Percentiles rank a stretch among this genome's conserved stretches.
Evolutionary conservation across 2,113 vertebrate genomes (phyloP).

Genomic region (Anseranas semipalmata): DNA sequence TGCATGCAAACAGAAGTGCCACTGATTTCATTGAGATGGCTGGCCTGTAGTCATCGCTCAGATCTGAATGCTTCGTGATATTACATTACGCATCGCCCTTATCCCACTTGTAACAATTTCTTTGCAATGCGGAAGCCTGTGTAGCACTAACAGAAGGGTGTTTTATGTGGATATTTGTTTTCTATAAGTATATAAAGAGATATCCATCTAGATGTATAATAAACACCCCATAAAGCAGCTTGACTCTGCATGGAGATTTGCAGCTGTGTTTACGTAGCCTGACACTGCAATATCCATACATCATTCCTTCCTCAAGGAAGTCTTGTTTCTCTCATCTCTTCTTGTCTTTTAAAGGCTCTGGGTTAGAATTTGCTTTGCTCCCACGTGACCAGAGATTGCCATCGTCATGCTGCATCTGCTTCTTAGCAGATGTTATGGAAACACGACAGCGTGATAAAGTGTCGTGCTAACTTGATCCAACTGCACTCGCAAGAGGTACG

Average conservation of each 20-base stretch:
- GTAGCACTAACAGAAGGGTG: neutral
- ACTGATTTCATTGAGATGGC: neutral
- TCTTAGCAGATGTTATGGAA: conserved; percentile 29
- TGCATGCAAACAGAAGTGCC: fast-evolving
- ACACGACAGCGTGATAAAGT: neutral
- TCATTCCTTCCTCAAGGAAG: conserved; percentile 10
- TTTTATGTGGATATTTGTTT: conserved; percentile 59
- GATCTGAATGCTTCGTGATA: neutral
- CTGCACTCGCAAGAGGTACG: neutral
- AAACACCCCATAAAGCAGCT: conserved; percentile 56
- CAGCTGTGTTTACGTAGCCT: conserved; percentile 50
- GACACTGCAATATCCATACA: conserved; percentile 12
- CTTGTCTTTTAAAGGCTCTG: conserved; percentile 17
- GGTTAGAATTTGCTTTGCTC: conserved; percentile 1
- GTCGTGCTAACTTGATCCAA: neutral
- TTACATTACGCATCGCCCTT: neutral
- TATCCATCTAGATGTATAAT: conserved; percentile 55
- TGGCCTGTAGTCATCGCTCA: neutral
- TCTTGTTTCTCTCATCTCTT: conserved; percentile 27
- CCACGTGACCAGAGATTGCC: neutral
- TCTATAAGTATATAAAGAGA: conserved; percentile 49
- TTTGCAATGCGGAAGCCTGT: neutral
- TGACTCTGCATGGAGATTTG: conserved; percentile 46
- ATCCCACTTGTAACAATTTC: neutral
- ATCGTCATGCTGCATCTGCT: neutral